Conservation (phyloP, 2,113 vertebrate species). For the Psilopsiagon aymara region DNA sequence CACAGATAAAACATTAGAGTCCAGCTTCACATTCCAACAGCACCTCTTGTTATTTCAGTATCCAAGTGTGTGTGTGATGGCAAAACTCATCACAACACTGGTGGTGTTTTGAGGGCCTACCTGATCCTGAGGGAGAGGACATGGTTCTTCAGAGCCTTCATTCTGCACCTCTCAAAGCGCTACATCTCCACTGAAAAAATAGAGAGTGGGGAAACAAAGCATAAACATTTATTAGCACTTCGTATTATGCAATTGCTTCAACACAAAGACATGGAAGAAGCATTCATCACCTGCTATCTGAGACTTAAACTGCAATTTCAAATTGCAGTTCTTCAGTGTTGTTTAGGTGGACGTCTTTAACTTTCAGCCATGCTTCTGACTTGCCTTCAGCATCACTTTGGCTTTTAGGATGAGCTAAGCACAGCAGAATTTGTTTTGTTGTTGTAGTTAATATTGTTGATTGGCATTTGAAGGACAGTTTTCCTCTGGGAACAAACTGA, state of each 20-base stretch:
- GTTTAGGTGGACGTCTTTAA: background rate
- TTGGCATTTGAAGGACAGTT: constrained; percentile 37
- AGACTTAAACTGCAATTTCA: background rate
- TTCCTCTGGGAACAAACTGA: constrained; percentile 40
- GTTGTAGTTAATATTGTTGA: background rate
- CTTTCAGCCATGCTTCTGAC: background rate
- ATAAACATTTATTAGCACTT: background rate
- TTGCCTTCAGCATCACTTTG: background rate
- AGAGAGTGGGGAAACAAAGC: background rate
- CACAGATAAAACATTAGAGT: background rate
- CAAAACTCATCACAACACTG: background rate
- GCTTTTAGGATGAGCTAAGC: constrained; percentile 5
- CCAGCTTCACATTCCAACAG: background rate
- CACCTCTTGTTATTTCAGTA: background rate
- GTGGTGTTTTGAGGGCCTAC: background rate
- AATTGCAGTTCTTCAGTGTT: background rate
- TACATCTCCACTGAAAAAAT: background rate
- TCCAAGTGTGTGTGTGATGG: background rate
- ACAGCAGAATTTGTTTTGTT: background rate
- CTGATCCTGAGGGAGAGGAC: background rate
- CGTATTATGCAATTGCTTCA: background rate
- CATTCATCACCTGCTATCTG: background rate
- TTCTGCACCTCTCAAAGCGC: background rate
- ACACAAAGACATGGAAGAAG: background rate
- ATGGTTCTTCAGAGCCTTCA: background rate